phyloP scores from a whole-genome alignment of 2,888 invertebrate species.

The Spisula subtruncata region DNA sequence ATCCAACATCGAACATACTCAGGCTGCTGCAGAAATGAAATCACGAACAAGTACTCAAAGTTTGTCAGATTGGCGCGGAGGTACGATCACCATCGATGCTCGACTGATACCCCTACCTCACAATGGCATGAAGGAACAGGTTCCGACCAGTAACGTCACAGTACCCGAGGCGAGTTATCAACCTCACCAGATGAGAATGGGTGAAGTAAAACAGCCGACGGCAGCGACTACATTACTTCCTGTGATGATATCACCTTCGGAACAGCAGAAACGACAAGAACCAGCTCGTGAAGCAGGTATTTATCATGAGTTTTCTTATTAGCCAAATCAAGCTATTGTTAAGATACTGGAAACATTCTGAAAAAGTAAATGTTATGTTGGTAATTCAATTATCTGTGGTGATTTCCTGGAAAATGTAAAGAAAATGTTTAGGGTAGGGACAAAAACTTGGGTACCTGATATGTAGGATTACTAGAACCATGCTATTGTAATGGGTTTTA shows the following conservation, averaged over 20 bases:
- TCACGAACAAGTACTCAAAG: constrained; percentile 63
- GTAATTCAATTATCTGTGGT: too few species aligned
- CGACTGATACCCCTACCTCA: constrained; percentile 66
- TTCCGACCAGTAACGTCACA: constrained; percentile 17
- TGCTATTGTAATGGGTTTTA: too few species aligned
- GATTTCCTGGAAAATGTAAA: too few species aligned
- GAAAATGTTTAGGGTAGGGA: too few species aligned
- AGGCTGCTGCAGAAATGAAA: constrained; percentile 54
- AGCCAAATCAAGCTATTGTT: too few species aligned
- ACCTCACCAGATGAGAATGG: constrained; percentile 27
- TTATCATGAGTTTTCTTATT: neutral
- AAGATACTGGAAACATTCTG: too few species aligned
- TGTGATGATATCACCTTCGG: constrained; percentile 65
- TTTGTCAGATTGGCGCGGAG: constrained; percentile 63
- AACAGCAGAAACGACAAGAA: constrained; percentile 55
- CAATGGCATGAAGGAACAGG: constrained; percentile 65
- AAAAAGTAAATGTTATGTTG: too few species aligned
- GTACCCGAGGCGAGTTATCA: constrained; percentile 23
- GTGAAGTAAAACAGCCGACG: constrained; percentile 54
- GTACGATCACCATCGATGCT: constrained; percentile 68
- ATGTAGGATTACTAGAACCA: too few species aligned
- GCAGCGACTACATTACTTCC: constrained; percentile 70
- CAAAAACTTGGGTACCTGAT: too few species aligned
- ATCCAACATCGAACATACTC: constrained; percentile 49
- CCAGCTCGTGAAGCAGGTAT: constrained; percentile 61